Conservation (phyloP, 2,888 invertebrate genomes). For the Trachelus tabidus region DNA sequence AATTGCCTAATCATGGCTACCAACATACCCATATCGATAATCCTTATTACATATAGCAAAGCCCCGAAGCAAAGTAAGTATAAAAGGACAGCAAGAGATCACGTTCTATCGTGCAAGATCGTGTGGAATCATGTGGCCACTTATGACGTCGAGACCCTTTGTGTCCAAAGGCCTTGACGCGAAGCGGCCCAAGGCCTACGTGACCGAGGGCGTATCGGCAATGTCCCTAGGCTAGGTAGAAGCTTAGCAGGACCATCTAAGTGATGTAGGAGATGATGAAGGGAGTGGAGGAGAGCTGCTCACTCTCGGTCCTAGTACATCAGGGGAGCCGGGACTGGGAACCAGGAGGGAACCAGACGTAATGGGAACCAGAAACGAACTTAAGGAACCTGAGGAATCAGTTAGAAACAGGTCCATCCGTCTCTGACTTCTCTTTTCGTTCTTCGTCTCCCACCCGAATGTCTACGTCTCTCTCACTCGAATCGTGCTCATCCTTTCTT, state of each 20-base stretch:
- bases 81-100: neutral
- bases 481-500: neutral
- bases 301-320: neutral
- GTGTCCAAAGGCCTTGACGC: neutral
- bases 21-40: neutral
- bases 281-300: neutral
- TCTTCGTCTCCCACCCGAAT: neutral
- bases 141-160: neutral
- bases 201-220: constrained; percentile 1
- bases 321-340: neutral
- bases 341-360: neutral
- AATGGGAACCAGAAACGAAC: neutral
- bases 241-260: neutral
- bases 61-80: no score
- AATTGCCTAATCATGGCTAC: neutral
- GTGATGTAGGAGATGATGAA: neutral
- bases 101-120: neutral
- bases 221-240: constrained; percentile 1
- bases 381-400: neutral
- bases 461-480: neutral
- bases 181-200: neutral
- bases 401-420: neutral
- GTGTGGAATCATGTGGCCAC: neutral
- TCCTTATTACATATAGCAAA: neutral
- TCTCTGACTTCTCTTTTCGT: neutral